Evolutionary conservation across 2,888 invertebrate species (phyloP).

Genomic region (Orthonychiurus folsomi): DNA sequence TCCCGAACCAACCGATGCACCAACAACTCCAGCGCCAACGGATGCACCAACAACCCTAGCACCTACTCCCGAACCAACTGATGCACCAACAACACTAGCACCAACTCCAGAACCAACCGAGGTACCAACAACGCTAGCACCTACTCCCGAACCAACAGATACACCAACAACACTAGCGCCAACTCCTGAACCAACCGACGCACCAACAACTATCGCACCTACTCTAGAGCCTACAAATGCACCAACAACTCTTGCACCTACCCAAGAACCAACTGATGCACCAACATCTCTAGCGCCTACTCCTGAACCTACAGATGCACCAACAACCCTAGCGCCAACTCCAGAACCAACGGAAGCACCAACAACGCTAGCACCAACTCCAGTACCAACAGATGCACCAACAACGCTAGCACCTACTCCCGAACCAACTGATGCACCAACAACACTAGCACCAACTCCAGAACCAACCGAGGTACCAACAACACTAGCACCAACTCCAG

Average conservation of each 20-base stretch:
- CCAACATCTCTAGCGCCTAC: no score
- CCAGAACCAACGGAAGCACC: constrained; percentile 4
- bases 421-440: background rate
- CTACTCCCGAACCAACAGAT: background rate
- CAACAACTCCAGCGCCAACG: background rate
- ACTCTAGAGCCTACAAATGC: no score
- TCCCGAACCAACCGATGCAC: no score
- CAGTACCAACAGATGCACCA: background rate
- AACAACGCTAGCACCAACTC: background rate
- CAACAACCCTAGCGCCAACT: background rate
- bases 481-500: background rate
- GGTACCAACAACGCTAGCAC: background rate
- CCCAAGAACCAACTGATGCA: no score
- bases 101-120: background rate
- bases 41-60: background rate
- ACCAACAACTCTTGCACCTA: background rate
- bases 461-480: constrained; percentile 1
- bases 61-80: background rate
- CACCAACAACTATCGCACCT: no score
- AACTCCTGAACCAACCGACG: background rate
- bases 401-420: background rate
- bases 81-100: background rate
- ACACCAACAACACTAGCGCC: background rate
- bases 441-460: background rate
- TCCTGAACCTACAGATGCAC: no score